Evolutionary conservation across 2,797 vertebrate genomes (phyloP).

Genomic region (Heteromormyrus szaboi): DNA sequence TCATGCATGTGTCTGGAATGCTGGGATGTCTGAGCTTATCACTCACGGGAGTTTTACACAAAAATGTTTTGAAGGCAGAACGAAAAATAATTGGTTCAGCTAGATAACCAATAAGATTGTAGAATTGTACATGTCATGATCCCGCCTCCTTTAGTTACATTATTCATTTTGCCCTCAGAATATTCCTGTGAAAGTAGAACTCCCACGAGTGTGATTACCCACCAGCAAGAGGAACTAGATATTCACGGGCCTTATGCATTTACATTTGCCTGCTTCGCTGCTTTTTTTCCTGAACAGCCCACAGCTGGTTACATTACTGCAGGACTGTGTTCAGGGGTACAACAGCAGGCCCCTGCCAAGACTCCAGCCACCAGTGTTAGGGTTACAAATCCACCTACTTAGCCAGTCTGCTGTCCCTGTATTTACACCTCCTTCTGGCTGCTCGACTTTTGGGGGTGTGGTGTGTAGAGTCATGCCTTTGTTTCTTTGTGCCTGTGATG

Average conservation of each 20-base stretch:
- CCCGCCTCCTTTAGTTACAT: neutral
- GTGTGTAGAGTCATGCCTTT: neutral
- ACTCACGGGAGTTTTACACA: neutral
- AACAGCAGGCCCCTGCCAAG: neutral
- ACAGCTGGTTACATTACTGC: neutral
- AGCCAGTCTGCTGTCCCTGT: neutral
- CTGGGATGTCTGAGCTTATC: neutral
- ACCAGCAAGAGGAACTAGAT: neutral
- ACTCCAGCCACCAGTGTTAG: neutral
- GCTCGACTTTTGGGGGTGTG: neutral
- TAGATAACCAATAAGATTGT: neutral
- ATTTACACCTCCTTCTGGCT: neutral
- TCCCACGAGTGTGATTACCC: neutral
- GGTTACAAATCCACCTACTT: neutral
- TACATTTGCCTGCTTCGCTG: neutral
- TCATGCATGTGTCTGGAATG: neutral
- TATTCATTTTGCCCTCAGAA: neutral
- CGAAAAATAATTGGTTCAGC: neutral
- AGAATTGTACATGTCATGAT: neutral
- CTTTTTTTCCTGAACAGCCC: neutral
- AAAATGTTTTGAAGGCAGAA: neutral
- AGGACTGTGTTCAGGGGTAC: neutral
- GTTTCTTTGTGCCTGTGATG: too few relatives aligned
- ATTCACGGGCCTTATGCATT: neutral
- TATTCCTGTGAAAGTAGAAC: neutral